Percentiles rank a stretch among this genome's conserved stretches.
Conservation (phyloP, 2,113 vertebrate genomes). For the Anoplopoma fimbria region DNA sequence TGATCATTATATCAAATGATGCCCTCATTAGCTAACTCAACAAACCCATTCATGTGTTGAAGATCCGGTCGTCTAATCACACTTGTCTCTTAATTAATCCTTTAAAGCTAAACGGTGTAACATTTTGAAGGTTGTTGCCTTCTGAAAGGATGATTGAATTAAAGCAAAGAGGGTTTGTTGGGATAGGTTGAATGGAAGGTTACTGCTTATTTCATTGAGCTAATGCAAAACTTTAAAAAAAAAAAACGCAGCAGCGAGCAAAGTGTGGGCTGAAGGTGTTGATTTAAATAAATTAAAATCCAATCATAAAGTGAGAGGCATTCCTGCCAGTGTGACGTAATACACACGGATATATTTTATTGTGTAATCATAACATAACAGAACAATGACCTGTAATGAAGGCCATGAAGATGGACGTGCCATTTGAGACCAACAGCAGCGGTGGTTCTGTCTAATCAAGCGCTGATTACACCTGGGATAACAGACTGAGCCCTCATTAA, state of each 20-base stretch:
- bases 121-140: not conserved
- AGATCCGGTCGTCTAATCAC: not conserved
- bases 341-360: not conserved
- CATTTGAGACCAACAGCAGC: conserved; percentile 5
- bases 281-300: not conserved
- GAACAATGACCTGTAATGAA: conserved; percentile 7
- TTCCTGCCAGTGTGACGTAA: not conserved
- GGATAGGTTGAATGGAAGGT: not conserved
- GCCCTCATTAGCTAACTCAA: not conserved
- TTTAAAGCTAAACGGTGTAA: not conserved
- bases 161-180: not conserved
- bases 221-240: not conserved
- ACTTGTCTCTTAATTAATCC: not conserved
- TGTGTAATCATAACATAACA: not conserved
- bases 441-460: conserved; percentile 37
- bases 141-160: not conserved
- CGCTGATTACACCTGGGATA: conserved; percentile 46
- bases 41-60: not conserved
- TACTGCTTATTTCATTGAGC: not conserved
- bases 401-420: not conserved
- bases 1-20: no score
- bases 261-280: not conserved
- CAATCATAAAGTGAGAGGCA: not conserved
- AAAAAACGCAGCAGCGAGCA: not conserved
- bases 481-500: conserved; percentile 39